A percentile compares a stretch with the other conserved stretches of the same genome.
These are phyloP conservation scores for Drosophila dives DNA, from an alignment of 2,888 invertebrate species.

Conservation along the genomic window DNA sequence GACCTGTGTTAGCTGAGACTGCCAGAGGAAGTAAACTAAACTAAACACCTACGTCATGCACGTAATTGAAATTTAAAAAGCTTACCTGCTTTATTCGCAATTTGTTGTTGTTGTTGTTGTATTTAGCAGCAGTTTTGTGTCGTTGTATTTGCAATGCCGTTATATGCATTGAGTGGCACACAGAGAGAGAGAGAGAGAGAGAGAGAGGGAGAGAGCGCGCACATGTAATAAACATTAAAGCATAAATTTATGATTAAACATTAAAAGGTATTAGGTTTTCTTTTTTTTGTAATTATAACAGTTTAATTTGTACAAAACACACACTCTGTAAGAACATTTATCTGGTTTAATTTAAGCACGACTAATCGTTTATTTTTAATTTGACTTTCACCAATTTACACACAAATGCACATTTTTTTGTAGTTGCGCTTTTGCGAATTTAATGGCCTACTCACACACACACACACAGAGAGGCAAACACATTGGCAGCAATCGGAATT, in stretches of 20 bases:
- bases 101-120: slow-evolving; percentile 14
- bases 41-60: slow-evolving; percentile 37
- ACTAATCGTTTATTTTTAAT: slow-evolving; percentile 16
- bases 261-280: slow-evolving; percentile 7
- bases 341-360: slow-evolving; percentile 12
- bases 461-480: slow-evolving; percentile 31
- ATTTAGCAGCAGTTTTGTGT: slow-evolving; percentile 34
- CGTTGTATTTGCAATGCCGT: slow-evolving; percentile 43
- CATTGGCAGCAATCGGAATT: slow-evolving; percentile 41
- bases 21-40: slow-evolving; percentile 1
- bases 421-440: slow-evolving; percentile 61
- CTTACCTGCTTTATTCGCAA: slow-evolving; percentile 52
- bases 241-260: slow-evolving; percentile 41
- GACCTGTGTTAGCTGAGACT: slow-evolving; percentile 47
- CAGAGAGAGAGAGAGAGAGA: slow-evolving; percentile 8
- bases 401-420: slow-evolving; percentile 43
- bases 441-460: slow-evolving; percentile 44
- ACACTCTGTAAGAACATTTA: slow-evolving; percentile 14
- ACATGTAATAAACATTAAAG: slow-evolving; percentile 66
- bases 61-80: slow-evolving; percentile 17
- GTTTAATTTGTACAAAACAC: slow-evolving; percentile 9
- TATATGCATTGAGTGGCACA: slow-evolving; percentile 21
- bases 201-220: slow-evolving; percentile 18
- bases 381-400: slow-evolving; percentile 56
- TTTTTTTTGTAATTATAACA: slow-evolving; percentile 15